Percentiles rank a stretch among this genome's conserved stretches.
phyloP scores from a whole-genome alignment of 2,797 vertebrate species.

The Anguilla anguilla region DNA sequence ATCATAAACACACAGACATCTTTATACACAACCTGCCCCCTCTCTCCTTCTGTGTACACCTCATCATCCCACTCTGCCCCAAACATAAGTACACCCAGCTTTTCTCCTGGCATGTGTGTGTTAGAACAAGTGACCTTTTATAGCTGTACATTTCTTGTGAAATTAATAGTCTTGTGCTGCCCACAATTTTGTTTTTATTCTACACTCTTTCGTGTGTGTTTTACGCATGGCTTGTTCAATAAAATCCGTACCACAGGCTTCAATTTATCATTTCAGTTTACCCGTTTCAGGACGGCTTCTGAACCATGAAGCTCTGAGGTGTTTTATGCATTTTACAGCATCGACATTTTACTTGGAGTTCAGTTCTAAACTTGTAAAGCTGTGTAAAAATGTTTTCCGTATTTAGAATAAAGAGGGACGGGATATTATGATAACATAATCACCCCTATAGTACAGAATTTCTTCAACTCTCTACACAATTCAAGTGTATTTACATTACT shows the following conservation, averaged over 20 bases:
- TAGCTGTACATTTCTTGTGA: constrained; percentile 21
- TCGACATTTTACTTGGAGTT: background rate
- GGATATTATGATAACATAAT: background rate
- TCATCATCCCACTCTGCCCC: constrained; percentile 13
- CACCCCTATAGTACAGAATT: background rate
- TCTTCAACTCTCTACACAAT: background rate
- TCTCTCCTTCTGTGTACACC: background rate
- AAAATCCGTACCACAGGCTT: constrained; percentile 31
- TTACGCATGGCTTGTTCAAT: constrained; percentile 35
- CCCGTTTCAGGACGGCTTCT: background rate
- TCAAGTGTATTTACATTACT: background rate
- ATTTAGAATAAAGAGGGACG: background rate
- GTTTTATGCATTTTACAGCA: background rate
- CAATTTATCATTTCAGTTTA: constrained; percentile 22
- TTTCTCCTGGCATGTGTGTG: background rate
- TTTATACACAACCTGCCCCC: background rate
- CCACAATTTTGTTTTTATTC: constrained; percentile 31
- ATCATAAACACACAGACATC: constrained; percentile 8
- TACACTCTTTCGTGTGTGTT: constrained; percentile 27
- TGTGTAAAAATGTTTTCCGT: constrained; percentile 2
- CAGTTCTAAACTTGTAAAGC: background rate
- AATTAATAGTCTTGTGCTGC: constrained; percentile 33
- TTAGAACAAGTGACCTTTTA: constrained; percentile 37
- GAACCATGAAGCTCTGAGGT: constrained; percentile 13
- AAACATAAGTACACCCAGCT: constrained; percentile 7